Evolutionary conservation across 2,113 vertebrate species (phyloP).

Genomic region (Rutilus rutilus): DNA sequence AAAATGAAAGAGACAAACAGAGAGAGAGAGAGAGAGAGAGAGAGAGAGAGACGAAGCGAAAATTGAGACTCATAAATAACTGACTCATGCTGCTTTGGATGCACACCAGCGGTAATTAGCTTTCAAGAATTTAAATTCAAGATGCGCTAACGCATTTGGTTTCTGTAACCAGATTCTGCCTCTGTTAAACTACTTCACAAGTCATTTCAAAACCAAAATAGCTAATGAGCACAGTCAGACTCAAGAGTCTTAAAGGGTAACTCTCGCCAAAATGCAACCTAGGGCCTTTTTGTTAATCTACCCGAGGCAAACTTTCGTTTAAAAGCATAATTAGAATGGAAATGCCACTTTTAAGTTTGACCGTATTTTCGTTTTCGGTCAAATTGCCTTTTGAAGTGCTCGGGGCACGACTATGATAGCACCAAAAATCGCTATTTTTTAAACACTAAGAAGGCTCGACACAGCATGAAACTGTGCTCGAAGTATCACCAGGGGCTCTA

Average conservation of each 20-base stretch:
- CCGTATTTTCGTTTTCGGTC: too few species aligned
- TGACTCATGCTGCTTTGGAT: slow-evolving; percentile 12
- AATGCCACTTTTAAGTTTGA: too few species aligned
- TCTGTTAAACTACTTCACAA: neutral
- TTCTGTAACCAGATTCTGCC: neutral
- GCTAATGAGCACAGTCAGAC: neutral
- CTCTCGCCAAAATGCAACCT: too few species aligned
- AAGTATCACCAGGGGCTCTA: too few species aligned
- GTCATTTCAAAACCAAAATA: neutral
- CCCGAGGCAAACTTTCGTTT: too few species aligned
- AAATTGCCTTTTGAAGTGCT: too few species aligned
- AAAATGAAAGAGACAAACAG: slow-evolving; percentile 23
- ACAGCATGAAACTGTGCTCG: too few species aligned
- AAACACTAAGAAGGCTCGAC: too few species aligned
- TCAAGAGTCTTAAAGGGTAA: neutral
- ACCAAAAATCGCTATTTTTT: too few species aligned
- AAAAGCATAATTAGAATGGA: too few species aligned
- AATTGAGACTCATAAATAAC: neutral
- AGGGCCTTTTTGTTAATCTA: too few species aligned
- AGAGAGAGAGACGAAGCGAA: neutral
- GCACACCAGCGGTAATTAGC: neutral
- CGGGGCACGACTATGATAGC: too few species aligned
- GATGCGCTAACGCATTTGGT: neutral
- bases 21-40: slow-evolving; percentile 13
- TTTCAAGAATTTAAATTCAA: slow-evolving; percentile 7